phyloP scores from a whole-genome alignment of 2,888 invertebrate species.

The Drosophila peninsularis region DNA sequence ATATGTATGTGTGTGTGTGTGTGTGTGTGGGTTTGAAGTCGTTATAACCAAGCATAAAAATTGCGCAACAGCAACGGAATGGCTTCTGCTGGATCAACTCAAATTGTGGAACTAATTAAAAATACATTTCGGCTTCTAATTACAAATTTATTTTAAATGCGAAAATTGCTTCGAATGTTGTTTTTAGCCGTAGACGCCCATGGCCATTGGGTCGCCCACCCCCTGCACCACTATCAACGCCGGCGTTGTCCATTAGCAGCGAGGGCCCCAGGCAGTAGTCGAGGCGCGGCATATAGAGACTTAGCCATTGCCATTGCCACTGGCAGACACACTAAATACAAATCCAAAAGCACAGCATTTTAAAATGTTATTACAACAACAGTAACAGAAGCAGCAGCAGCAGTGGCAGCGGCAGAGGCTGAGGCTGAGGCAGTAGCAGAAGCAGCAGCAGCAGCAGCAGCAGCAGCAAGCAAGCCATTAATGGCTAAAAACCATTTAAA shows the following conservation, averaged over 20 bases:
- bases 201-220: constrained; percentile 23
- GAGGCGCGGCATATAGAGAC: constrained; percentile 32
- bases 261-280: constrained; percentile 51
- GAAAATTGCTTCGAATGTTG: constrained; percentile 62
- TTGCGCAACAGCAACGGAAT: constrained; percentile 25
- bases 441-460: constrained; percentile 14
- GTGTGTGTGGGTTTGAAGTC: neutral
- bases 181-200: constrained; percentile 46
- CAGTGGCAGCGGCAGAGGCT: constrained; percentile 1
- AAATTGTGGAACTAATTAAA: constrained; percentile 73
- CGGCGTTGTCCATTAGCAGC: constrained; percentile 63
- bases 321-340: constrained; percentile 48
- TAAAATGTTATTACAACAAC: constrained; percentile 78
- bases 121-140: constrained; percentile 74
- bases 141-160: constrained; percentile 73
- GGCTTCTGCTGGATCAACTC: constrained; percentile 39
- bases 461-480: constrained; percentile 63
- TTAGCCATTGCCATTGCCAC: constrained; percentile 28
- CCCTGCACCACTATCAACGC: constrained; percentile 5
- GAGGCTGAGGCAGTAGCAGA: constrained; percentile 5
- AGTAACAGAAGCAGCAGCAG: constrained; percentile 20
- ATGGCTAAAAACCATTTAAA: constrained; percentile 77
- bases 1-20: neutral
- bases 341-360: constrained; percentile 72
- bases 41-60: constrained; percentile 2